A percentile compares a stretch with the other conserved stretches of the same genome.
phyloP scores from a whole-genome alignment of 1,140 invertebrate species.

The Lithobius niger region DNA sequence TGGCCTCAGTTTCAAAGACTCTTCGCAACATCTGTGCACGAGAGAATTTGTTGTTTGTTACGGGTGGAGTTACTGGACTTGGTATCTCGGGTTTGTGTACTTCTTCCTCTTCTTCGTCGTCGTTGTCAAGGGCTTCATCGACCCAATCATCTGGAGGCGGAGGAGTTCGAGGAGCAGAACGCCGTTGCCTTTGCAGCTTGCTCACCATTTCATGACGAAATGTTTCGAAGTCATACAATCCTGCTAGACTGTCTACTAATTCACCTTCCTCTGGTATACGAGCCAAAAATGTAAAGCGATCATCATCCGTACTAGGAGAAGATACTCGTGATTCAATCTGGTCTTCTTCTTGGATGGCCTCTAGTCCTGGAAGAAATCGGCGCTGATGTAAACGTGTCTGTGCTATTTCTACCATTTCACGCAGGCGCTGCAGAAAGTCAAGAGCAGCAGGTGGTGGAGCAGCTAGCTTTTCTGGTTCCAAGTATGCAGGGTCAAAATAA shows the following conservation, averaged over 20 bases:
- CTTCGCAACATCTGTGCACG: neutral
- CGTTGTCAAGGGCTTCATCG: neutral
- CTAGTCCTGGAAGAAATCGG: conserved; percentile 58
- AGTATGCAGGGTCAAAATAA: conserved; percentile 76
- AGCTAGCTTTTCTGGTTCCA: conserved; percentile 68
- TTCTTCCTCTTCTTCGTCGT: neutral
- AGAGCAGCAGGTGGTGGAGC: conserved; percentile 68
- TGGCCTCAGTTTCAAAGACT: neutral
- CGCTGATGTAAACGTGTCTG: conserved; percentile 72
- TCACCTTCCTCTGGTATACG: conserved; percentile 1
- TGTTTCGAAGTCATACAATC: conserved; percentile 4
- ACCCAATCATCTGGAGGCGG: neutral
- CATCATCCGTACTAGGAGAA: no score
- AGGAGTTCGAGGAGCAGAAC: neutral
- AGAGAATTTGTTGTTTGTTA: neutral
- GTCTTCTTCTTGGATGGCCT: conserved; percentile 67
- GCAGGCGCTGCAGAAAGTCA: conserved; percentile 71
- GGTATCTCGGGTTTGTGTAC: no score
- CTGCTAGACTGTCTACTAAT: neutral
- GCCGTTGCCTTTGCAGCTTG: conserved; percentile 4
- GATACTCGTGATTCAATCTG: no score
- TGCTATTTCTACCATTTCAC: conserved; percentile 72
- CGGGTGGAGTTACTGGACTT: neutral
- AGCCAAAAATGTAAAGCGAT: neutral
- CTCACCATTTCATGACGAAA: conserved; percentile 8